phyloP scores from a whole-genome alignment of 1,140 invertebrate species.

The Hyles vespertilio region DNA sequence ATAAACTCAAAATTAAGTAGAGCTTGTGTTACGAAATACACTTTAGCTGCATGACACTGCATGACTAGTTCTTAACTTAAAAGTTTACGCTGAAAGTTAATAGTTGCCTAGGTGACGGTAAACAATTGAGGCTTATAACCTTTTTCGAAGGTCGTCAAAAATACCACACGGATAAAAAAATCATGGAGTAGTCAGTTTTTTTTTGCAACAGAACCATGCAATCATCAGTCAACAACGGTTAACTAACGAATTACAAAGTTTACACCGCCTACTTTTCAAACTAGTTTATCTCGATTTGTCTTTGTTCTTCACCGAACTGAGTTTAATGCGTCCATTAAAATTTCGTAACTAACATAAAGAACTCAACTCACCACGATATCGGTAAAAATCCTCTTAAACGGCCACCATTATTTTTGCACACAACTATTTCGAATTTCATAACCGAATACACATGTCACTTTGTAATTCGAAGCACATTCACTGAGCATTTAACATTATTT shows the following conservation, averaged over 20 bases:
- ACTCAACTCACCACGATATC: constrained; percentile 37
- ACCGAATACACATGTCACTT: constrained; percentile 30
- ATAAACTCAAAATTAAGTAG: too few relatives aligned
- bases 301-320: constrained; percentile 34
- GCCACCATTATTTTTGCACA: constrained; percentile 38
- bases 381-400: constrained; percentile 40
- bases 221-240: constrained; percentile 20
- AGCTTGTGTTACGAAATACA: too few relatives aligned
- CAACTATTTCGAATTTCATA: constrained; percentile 37
- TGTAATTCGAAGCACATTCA: constrained; percentile 13
- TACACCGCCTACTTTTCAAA: constrained; percentile 35
- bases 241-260: constrained; percentile 27
- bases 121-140: too few relatives aligned
- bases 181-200: constrained; percentile 6
- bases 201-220: constrained; percentile 25
- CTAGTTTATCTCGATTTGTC: constrained; percentile 34
- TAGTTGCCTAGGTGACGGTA: too few relatives aligned
- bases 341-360: constrained; percentile 1
- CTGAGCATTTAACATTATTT: constrained; percentile 5
- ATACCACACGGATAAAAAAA: neutral
- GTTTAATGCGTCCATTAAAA: neutral
- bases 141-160: constrained; percentile 1
- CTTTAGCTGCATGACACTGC: too few relatives aligned
- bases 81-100: too few relatives aligned
- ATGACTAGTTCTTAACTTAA: too few relatives aligned